These are phyloP conservation scores for Clanis bilineata DNA, from an alignment of 2,888 invertebrate species.

Conservation along the genomic window DNA sequence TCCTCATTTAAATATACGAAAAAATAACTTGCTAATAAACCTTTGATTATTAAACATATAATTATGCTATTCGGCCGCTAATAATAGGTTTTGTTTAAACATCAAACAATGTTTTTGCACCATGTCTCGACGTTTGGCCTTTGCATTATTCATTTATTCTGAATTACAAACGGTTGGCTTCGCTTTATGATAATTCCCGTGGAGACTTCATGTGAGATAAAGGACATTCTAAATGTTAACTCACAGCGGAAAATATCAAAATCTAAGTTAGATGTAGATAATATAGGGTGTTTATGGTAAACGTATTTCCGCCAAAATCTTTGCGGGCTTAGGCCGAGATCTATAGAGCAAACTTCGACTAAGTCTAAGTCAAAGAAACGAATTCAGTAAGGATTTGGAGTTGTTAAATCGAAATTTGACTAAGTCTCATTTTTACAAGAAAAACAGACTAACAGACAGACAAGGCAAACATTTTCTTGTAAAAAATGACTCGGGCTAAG, in stretches of 20 bases:
- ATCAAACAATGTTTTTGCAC: constrained; percentile 40
- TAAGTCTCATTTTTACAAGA: too few species aligned
- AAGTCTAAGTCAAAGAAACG: too few species aligned
- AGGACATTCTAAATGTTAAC: neutral
- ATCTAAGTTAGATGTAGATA: too few species aligned
- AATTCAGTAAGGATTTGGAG: too few species aligned
- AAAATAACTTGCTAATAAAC: constrained; percentile 18
- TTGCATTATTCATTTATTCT: constrained; percentile 45
- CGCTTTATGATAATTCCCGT: constrained; percentile 25
- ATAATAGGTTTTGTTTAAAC: constrained; percentile 41
- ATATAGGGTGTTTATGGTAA: too few species aligned
- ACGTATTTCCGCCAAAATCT: too few species aligned
- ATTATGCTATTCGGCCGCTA: constrained; percentile 37
- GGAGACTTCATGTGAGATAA: neutral
- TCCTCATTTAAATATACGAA: constrained; percentile 16
- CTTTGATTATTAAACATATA: constrained; percentile 44
- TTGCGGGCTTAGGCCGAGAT: too few species aligned
- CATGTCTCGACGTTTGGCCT: constrained; percentile 34
- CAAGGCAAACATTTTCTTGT: too few species aligned
- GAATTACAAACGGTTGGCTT: constrained; percentile 20
- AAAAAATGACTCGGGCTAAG: too few species aligned
- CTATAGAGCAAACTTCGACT: too few species aligned
- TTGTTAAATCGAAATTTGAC: too few species aligned
- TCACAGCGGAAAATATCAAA: neutral
- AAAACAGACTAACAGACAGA: too few species aligned